Percentiles rank a stretch among this genome's conserved stretches.
phyloP scores from a whole-genome alignment of 2,113 vertebrate species.

The Lepus americanus region DNA sequence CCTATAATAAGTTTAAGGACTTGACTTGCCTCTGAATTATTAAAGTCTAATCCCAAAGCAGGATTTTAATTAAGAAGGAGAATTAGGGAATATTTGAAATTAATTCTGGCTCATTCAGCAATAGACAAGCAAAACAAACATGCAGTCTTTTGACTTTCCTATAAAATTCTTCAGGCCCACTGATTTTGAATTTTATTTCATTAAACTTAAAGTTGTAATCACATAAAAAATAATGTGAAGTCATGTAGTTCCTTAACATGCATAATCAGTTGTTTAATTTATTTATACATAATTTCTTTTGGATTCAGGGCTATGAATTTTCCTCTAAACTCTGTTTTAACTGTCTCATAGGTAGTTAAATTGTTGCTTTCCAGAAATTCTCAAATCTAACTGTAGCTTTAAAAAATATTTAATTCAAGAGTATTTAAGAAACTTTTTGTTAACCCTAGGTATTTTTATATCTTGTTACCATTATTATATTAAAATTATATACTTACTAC shows the following conservation, averaged over 20 bases:
- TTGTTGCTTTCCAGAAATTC: not conserved
- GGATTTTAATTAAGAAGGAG: conserved; percentile 69
- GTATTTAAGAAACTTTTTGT: not conserved
- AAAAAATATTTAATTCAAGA: not conserved
- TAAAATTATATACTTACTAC: not conserved
- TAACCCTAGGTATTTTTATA: not conserved
- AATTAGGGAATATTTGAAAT: conserved; percentile 48
- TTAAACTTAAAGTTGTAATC: not conserved
- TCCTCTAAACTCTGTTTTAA: conserved; percentile 50
- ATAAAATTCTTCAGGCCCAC: not conserved
- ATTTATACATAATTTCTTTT: conserved; percentile 8
- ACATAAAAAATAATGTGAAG: conserved; percentile 21
- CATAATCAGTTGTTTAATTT: not conserved
- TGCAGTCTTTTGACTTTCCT: conserved; percentile 36
- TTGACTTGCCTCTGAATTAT: conserved; percentile 37
- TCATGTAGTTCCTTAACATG: not conserved
- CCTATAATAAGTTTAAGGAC: conserved; percentile 53
- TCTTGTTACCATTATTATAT: not conserved
- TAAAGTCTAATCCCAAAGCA: conserved; percentile 65
- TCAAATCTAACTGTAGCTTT: not conserved
- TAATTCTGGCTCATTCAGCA: conserved; percentile 23
- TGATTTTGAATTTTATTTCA: not conserved
- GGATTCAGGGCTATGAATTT: conserved; percentile 62
- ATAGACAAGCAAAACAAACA: conserved; percentile 9
- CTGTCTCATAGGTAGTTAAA: not conserved